phyloP scores from a whole-genome alignment of 2,113 vertebrate species.

The Syngnathoides biaculeatus region DNA sequence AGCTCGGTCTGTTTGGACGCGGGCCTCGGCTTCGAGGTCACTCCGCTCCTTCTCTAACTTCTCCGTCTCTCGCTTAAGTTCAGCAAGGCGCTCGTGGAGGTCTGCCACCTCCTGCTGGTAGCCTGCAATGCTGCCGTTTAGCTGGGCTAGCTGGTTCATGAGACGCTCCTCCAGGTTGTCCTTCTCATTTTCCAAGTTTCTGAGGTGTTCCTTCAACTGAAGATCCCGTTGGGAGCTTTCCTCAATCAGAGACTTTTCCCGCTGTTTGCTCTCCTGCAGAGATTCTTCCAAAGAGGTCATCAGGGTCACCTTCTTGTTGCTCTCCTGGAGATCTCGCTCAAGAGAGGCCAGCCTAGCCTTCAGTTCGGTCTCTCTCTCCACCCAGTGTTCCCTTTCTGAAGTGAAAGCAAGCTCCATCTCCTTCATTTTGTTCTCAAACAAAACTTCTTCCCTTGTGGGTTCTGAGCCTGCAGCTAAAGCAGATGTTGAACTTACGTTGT shows the following conservation, averaged over 20 bases:
- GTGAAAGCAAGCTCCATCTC: slow-evolving; percentile 55
- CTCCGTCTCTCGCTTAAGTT: slow-evolving; percentile 74
- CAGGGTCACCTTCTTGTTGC: slow-evolving; percentile 29
- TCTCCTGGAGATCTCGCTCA: slow-evolving; percentile 41
- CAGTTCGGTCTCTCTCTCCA: slow-evolving; percentile 42
- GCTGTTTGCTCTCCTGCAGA: slow-evolving; percentile 57
- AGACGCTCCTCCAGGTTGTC: slow-evolving; percentile 93
- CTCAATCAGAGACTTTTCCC: slow-evolving; percentile 55
- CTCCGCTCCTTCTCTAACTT: slow-evolving; percentile 70
- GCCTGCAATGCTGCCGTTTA: slow-evolving; percentile 94
- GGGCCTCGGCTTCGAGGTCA: slow-evolving; percentile 72
- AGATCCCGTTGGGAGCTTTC: slow-evolving; percentile 63
- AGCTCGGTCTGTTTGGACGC: slow-evolving; percentile 70
- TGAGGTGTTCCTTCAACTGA: slow-evolving; percentile 74
- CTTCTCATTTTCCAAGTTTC: slow-evolving; percentile 81
- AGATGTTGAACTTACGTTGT: slow-evolving; percentile 1
- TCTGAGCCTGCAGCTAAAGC: slow-evolving; percentile 22
- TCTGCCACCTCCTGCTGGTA: slow-evolving; percentile 89
- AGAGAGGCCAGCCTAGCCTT: slow-evolving; percentile 40
- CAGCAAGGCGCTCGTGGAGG: slow-evolving; percentile 66
- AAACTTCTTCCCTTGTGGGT: not conserved
- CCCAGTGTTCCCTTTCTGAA: slow-evolving; percentile 54
- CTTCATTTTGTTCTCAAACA: slow-evolving; percentile 34
- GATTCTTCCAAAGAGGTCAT: slow-evolving; percentile 48
- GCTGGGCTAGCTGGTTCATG: slow-evolving; percentile 96